Evolutionary conservation across 2,888 invertebrate species (phyloP).

Genomic region (Apantesis nais): DNA sequence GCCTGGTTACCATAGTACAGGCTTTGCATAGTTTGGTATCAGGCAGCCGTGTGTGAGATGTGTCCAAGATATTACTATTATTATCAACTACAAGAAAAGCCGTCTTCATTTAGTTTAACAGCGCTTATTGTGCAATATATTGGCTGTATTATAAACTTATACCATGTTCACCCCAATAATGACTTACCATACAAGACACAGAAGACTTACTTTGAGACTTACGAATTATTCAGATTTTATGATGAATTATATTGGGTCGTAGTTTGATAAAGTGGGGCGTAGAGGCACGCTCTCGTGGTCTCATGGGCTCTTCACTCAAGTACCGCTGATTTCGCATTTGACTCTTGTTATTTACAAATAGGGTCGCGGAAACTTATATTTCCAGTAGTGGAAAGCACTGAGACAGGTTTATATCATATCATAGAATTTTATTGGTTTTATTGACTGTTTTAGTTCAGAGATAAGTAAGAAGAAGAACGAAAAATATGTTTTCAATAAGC

Average conservation of each 20-base stretch:
- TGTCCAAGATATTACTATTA: too few relatives aligned
- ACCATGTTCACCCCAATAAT: not conserved
- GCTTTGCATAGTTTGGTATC: too few relatives aligned
- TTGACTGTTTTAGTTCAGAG: not conserved
- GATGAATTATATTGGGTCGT: slow-evolving; percentile 44
- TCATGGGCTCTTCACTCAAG: slow-evolving; percentile 41
- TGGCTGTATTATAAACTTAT: not conserved
- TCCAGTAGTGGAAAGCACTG: not conserved
- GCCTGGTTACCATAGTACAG: too few relatives aligned
- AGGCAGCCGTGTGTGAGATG: too few relatives aligned
- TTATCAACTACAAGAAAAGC: too few relatives aligned
- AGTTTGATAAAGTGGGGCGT: slow-evolving; percentile 44
- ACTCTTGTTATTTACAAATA: slow-evolving; percentile 40
- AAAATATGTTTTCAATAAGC: too few relatives aligned
- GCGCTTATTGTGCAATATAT: not conserved
- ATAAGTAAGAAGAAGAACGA: not conserved
- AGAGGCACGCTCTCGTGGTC: slow-evolving; percentile 42
- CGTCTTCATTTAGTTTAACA: not conserved
- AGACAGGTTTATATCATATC: not conserved
- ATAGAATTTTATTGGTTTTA: not conserved
- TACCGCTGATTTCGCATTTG: slow-evolving; percentile 53
- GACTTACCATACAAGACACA: not conserved
- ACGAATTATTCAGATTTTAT: slow-evolving; percentile 29
- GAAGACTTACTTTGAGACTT: slow-evolving; percentile 12
- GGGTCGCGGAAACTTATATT: slow-evolving; percentile 27